Base-by-base conservation (phyloP, 2,888 invertebrate genomes). In the Drosophila kokeensis region DNA sequence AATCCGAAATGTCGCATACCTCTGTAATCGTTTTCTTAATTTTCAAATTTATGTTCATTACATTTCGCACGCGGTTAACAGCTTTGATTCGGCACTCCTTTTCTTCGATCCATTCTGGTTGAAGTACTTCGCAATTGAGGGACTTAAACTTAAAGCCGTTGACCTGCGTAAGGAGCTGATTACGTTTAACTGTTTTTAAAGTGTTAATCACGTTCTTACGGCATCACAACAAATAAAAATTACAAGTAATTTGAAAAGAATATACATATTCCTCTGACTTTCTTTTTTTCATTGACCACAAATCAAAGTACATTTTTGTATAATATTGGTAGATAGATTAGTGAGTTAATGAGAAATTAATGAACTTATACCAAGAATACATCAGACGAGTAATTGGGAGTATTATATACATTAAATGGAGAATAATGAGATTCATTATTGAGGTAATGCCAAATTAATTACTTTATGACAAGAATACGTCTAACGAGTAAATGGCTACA, bases 261-360 rank as follows among this genome's bases (percentile, higher is more conserved):
- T 29, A 49, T 0, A 24, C 10, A 49, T 18, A 10, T 29, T 18
- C 4, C 10, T 29, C 49, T 1, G 29, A 18, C 10, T 29, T 5
- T 18, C 0, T 21, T 6, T 42, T 42, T 13, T 7, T 3, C 21
- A 42, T 13, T 42, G 42, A 42, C 42, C 0, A n/a, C 5, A 11
- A 42, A 42, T n/a, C 11, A n/a, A 42, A 0, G 2, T 11, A 2
- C 0, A n/a, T 6, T n/a, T 42, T n/a, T 42, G 11, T 2, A 5
- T 42, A 11, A n/a, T 42, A 11, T n/a, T 21, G 4, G 2, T 18
- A 38, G 2, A 18, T 13, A 4, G 42, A 7, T 13, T 21, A 13
- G 6, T 13, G 21, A 42, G 4, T 13, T 42, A 21, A 21, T 42
- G 21, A 13, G 1, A 42, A 21, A 21, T 21, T 21, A 42, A 42